Conservation (phyloP, 2,888 invertebrate genomes). For the Erebia palarica region DNA sequence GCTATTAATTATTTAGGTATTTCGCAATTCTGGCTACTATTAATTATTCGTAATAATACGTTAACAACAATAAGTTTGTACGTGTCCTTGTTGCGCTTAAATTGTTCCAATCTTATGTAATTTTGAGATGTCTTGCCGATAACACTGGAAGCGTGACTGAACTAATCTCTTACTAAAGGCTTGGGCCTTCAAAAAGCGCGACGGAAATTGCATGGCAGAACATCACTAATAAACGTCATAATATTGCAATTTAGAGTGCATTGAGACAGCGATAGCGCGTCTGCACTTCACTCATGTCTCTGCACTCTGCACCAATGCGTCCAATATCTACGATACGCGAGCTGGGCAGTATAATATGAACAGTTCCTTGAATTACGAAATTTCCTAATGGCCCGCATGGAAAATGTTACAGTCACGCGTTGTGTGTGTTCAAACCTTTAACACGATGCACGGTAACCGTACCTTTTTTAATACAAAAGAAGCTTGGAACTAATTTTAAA, state of each 20-base stretch:
- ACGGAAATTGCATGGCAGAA: background rate
- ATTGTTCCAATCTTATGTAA: constrained; percentile 54
- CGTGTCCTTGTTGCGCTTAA: constrained; percentile 36
- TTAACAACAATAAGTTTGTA: constrained; percentile 24
- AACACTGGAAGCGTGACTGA: constrained; percentile 72
- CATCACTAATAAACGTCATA: background rate
- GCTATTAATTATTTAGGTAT: background rate
- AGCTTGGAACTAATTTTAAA: constrained; percentile 63
- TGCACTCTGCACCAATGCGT: background rate
- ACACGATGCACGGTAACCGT: constrained; percentile 54
- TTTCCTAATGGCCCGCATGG: background rate
- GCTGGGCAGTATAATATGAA: too few relatives aligned
- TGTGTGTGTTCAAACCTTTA: constrained; percentile 30
- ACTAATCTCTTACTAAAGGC: constrained; percentile 62
- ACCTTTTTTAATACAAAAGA: constrained; percentile 61
- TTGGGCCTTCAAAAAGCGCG: background rate
- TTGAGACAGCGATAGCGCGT: too few relatives aligned
- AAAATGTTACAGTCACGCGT: background rate
- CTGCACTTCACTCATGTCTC: too few relatives aligned
- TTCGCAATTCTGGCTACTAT: constrained; percentile 47
- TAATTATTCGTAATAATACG: constrained; percentile 32
- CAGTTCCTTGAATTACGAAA: background rate
- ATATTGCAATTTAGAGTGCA: too few relatives aligned
- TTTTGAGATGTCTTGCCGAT: constrained; percentile 64
- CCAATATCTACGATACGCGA: background rate